A percentile compares a stretch with the other conserved stretches of the same genome.
phyloP scores from a whole-genome alignment of 1,140 invertebrate genomes.

The Bilobella aurantiaca region DNA sequence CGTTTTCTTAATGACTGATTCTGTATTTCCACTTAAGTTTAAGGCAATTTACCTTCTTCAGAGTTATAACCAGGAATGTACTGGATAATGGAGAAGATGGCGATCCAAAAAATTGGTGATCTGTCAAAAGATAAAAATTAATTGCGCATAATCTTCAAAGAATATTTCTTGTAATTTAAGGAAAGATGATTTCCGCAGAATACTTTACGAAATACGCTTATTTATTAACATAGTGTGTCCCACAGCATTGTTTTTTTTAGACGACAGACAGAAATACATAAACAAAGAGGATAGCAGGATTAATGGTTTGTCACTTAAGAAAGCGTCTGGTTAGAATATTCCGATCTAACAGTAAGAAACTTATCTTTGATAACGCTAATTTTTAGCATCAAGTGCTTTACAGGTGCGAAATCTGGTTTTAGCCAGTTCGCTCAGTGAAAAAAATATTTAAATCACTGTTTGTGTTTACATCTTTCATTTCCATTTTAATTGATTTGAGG shows the following conservation, averaged over 20 bases:
- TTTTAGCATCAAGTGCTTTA: neutral
- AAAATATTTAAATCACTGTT: too few relatives aligned
- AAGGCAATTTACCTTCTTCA: constrained; percentile 7
- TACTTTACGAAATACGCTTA: too few relatives aligned
- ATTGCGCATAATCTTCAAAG: too few relatives aligned
- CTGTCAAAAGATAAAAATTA: neutral
- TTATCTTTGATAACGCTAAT: neutral
- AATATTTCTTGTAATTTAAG: neutral
- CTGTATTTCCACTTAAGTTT: too few relatives aligned
- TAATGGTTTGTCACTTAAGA: too few relatives aligned
- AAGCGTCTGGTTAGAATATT: neutral
- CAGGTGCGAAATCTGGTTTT: neutral
- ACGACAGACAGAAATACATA: too few relatives aligned
- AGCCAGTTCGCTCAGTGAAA: neutral
- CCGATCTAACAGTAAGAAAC: neutral
- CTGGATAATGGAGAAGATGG: neutral
- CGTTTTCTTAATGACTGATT: too few relatives aligned
- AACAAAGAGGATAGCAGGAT: too few relatives aligned
- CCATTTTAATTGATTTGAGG: neutral
- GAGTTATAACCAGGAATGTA: neutral
- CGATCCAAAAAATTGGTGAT: neutral
- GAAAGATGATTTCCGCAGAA: neutral
- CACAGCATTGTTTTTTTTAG: too few relatives aligned
- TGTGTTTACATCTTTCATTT: too few relatives aligned
- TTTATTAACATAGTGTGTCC: too few relatives aligned